phyloP scores from a whole-genome alignment of 1,140 invertebrate genomes.

The Cryptotermes secundus region DNA sequence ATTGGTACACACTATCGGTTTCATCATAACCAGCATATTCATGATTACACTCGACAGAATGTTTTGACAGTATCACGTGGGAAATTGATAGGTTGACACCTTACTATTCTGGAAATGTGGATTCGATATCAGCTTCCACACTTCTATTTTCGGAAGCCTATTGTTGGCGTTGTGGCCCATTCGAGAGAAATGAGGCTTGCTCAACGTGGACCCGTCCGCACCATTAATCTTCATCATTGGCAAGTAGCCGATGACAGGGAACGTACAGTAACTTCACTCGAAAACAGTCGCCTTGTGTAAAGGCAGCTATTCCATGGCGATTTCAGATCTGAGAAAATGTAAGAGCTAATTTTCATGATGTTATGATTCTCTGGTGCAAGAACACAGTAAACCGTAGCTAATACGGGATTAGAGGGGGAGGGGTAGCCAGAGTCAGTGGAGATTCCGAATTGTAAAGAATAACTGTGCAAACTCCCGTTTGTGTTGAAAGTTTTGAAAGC shows the following conservation, averaged over 20 bases:
- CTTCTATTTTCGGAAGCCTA: neutral
- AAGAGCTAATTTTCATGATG: no score
- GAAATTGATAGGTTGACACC: conserved; percentile 10
- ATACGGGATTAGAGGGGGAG: no score
- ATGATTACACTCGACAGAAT: neutral
- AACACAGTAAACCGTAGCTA: no score
- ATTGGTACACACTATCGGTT: no score
- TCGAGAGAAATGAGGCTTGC: conserved; percentile 9
- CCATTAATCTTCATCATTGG: conserved; percentile 9
- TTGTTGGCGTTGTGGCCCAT: neutral
- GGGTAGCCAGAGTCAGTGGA: no score
- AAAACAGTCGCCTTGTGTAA: neutral
- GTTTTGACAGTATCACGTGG: neutral
- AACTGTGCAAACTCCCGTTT: no score
- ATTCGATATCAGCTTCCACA: neutral
- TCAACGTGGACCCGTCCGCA: neutral
- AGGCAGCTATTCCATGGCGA: no score
- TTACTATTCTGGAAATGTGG: neutral
- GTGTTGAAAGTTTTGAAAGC: no score
- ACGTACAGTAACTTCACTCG: neutral
- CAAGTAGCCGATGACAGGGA: neutral
- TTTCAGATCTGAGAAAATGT: no score
- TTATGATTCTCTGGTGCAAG: no score
- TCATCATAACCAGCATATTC: neutral
- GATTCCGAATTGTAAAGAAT: no score